These are phyloP conservation scores for Miichthys miiuy DNA, from an alignment of 2,797 vertebrate species.

Conservation along the genomic window DNA sequence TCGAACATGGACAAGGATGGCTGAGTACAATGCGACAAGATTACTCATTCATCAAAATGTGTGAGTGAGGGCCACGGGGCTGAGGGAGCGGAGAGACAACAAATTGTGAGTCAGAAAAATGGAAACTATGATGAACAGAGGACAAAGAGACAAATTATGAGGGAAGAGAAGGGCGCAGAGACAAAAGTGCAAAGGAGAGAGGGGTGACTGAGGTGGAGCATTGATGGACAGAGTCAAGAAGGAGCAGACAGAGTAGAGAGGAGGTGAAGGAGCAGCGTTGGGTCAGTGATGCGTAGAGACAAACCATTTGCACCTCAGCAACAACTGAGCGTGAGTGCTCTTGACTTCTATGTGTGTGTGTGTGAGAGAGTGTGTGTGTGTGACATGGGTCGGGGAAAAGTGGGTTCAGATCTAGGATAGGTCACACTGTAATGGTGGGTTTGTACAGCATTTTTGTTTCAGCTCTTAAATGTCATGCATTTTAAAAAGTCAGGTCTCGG, in stretches of 20 bases:
- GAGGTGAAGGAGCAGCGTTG: constrained; percentile 67
- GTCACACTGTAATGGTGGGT: constrained; percentile 65
- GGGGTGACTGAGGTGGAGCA: constrained; percentile 63
- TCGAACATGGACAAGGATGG: constrained; percentile 71
- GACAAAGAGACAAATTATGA: constrained; percentile 63
- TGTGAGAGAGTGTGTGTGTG: constrained; percentile 28
- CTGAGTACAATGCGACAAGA: constrained; percentile 63
- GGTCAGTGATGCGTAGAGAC: constrained; percentile 74
- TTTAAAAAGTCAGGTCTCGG: constrained; percentile 69
- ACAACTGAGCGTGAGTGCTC: constrained; percentile 74
- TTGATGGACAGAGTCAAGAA: constrained; percentile 75
- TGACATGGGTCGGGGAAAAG: constrained; percentile 56
- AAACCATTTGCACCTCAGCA: constrained; percentile 81
- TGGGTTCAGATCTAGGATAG: constrained; percentile 70
- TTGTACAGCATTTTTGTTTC: constrained; percentile 71
- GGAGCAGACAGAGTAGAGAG: constrained; percentile 72
- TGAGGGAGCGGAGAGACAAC: constrained; percentile 44
- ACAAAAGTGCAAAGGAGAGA: constrained; percentile 56
- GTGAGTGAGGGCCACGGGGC: constrained; percentile 50
- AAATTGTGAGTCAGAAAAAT: constrained; percentile 52
- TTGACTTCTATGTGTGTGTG: constrained; percentile 54
- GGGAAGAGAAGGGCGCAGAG: constrained; percentile 12
- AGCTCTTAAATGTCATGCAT: constrained; percentile 78
- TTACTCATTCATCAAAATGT: constrained; percentile 65
- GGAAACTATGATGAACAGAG: constrained; percentile 55